These are phyloP conservation scores for Blera fallax DNA, from an alignment of 2,888 invertebrate genomes.

Conservation along the genomic window DNA sequence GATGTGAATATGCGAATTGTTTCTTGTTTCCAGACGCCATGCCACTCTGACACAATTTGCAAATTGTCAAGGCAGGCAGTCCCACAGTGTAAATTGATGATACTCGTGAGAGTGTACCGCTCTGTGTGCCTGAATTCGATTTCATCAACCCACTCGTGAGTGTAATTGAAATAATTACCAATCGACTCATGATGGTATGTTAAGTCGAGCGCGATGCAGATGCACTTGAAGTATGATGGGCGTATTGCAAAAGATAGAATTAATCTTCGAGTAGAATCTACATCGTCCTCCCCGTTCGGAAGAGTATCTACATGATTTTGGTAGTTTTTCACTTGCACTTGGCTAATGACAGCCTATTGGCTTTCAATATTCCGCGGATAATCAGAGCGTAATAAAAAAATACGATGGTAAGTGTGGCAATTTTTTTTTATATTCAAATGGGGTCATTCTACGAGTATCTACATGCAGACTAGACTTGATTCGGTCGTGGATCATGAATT, in stretches of 20 bases:
- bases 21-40: background rate
- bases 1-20: background rate
- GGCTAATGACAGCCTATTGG: background rate
- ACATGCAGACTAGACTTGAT: background rate
- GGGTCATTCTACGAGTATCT: background rate
- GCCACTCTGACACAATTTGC: slow-evolving; percentile 1
- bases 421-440: background rate
- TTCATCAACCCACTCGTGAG: slow-evolving; percentile 1
- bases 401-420: background rate
- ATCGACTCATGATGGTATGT: background rate
- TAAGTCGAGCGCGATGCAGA: background rate
- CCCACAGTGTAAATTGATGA: background rate
- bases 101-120: slow-evolving; percentile 24
- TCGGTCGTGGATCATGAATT: background rate
- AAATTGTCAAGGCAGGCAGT: background rate
- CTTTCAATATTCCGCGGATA: background rate
- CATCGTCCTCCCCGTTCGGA: too few species aligned
- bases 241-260: too few species aligned
- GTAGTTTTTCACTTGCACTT: background rate
- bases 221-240: background rate
- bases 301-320: background rate
- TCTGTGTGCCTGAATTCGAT: background rate
- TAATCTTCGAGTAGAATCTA: background rate
- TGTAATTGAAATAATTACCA: slow-evolving; percentile 39
- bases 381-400: background rate